Evolutionary conservation across 2,888 invertebrate species (phyloP).

Genomic region (Epinotia demarniana): DNA sequence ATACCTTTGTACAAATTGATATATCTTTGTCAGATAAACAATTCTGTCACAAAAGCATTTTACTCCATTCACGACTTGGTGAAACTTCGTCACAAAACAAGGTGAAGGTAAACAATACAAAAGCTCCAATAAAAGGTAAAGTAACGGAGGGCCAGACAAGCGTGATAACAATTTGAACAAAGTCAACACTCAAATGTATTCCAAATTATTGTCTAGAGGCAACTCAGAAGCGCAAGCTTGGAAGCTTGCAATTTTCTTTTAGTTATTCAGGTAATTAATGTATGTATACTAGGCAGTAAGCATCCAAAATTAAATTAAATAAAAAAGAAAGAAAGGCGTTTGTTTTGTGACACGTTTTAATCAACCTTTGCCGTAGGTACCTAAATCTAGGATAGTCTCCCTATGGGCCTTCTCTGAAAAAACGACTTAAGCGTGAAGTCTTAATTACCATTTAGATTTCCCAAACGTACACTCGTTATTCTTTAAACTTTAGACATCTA

Average conservation of each 20-base stretch:
- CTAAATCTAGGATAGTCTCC: too few species aligned
- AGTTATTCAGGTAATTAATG: too few species aligned
- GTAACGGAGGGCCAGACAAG: not conserved
- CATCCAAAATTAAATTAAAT: too few species aligned
- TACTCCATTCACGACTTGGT: not conserved
- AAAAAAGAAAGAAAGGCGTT: not conserved
- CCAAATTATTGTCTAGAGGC: not conserved
- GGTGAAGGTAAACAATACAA: not conserved
- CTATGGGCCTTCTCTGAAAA: too few species aligned
- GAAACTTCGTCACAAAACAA: not conserved
- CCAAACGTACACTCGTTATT: slow-evolving; percentile 3
- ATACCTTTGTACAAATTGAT: too few species aligned
- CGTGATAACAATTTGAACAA: not conserved
- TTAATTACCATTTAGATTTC: slow-evolving; percentile 13
- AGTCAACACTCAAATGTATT: not conserved
- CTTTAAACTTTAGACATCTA: not conserved
- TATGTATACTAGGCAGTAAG: too few species aligned
- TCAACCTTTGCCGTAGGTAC: not conserved
- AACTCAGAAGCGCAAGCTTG: not conserved
- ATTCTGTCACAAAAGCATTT: not conserved
- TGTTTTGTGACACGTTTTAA: not conserved
- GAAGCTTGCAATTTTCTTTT: too few species aligned
- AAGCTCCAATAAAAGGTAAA: not conserved
- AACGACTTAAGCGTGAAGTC: not conserved
- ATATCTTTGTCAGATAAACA: too few species aligned